Evolutionary conservation across 2,888 invertebrate species (phyloP), one percentile per base, ranked within the genome.

Genomic region (Cantharis lateralis): DNA sequence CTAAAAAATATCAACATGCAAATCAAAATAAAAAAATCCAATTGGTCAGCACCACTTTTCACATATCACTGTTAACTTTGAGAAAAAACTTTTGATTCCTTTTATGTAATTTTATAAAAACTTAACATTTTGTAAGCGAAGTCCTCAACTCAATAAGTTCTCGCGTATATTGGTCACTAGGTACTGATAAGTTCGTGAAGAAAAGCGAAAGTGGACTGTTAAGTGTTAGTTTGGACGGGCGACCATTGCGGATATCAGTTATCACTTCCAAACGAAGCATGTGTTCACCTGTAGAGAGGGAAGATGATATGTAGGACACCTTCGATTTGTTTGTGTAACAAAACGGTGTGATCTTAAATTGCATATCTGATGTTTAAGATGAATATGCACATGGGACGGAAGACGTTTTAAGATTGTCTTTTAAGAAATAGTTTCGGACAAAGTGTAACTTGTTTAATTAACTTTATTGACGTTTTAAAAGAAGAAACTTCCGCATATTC

Each of bases 241-340:
- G 20, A 66, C 71, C 66, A 68, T 32, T 71, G 28, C 73, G 76
- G 73, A 72, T 76, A 76, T 77, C 77, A 74, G 74, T 77, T 77
- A 77, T 77, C 77, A 77, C 71, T 77, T 74, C 77, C 71, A 77
- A 76, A 70, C 66, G 48, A 61, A 72, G 15, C 66, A 68, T 71
- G 62, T 71, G 48, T 72, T 76, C 26, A 72, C 76, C 76, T 73
- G 76, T 70, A 72, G 77, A 74, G 77, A 77, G 77, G 77, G 77
- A 77, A 71, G 70, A 73, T 61, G 62, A 28, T 77, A 77, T 68
- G 69, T 77, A 71, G 77, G 74, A 77, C 77, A 77, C 70, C 77
- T 70, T 72, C 70, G 71, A 24, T 61, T 62, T 64, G 71, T 70
- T 75, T 74, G 72, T 72, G 48, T 68, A 72, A 68, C 68, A 61